Conservation (phyloP, 2,888 invertebrate genomes). For the Gymnocheta viridis region DNA sequence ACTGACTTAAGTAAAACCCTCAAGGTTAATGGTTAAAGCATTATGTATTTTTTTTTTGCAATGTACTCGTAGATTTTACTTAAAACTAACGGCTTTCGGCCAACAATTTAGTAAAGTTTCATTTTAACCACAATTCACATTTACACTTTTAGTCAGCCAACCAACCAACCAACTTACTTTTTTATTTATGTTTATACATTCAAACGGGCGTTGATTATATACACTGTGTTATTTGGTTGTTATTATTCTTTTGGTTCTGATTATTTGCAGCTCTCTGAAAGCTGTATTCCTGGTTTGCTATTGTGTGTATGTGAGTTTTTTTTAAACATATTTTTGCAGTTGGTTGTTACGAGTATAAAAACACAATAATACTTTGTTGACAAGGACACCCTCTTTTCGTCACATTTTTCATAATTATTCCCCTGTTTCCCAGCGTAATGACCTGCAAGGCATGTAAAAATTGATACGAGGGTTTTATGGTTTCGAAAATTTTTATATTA, state of each 20-base stretch:
- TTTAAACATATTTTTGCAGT: neutral
- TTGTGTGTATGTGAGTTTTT: neutral
- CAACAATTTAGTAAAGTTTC: constrained; percentile 31
- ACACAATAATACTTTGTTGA: neutral
- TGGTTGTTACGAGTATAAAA: neutral
- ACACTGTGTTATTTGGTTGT: neutral
- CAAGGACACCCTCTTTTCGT: neutral
- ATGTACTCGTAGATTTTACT: constrained; percentile 10
- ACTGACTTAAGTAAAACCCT: constrained; percentile 67
- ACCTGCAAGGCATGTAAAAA: neutral
- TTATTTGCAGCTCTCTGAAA: neutral
- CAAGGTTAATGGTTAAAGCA: constrained; percentile 72
- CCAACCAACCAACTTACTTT: neutral
- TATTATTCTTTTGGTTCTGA: neutral
- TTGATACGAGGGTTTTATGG: neutral
- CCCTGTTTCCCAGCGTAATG: neutral
- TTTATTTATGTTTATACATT: neutral
- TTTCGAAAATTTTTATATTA: neutral
- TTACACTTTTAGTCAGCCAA: constrained; percentile 22
- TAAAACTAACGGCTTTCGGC: constrained; percentile 23
- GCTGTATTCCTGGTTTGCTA: neutral
- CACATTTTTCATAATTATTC: neutral
- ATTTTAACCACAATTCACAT: constrained; percentile 44
- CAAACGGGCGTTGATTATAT: constrained; percentile 6
- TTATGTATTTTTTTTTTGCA: neutral